Evolutionary conservation across 2,113 vertebrate genomes (phyloP).

Genomic region (Protobothrops mucrosquamatus): DNA sequence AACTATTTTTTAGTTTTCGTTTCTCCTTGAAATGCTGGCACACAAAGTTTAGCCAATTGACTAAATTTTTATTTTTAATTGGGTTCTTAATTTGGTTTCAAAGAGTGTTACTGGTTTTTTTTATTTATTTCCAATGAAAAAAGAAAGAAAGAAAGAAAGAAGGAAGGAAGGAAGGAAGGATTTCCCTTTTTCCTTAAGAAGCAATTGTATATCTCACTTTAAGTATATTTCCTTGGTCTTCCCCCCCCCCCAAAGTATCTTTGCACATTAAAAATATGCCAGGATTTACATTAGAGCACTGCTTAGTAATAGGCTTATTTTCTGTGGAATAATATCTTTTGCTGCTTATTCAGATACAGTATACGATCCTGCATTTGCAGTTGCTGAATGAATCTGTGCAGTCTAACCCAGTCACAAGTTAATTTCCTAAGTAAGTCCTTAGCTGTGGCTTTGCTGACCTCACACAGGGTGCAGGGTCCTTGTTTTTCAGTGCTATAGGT

Average conservation of each 20-base stretch:
- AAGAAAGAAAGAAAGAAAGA: not conserved
- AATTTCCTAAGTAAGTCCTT: not conserved
- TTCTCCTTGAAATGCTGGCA: not conserved
- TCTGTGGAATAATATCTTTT: not conserved
- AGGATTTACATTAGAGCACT: not conserved
- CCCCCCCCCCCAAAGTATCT: too few species aligned
- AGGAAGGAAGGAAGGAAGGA: too few species aligned
- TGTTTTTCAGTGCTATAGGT: not conserved
- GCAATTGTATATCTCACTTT: not conserved
- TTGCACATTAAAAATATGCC: not conserved
- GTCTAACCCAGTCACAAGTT: too few species aligned
- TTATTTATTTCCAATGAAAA: not conserved
- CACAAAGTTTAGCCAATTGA: not conserved
- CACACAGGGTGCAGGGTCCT: not conserved
- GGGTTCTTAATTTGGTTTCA: not conserved
- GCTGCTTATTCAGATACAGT: not conserved
- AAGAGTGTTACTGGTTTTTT: not conserved
- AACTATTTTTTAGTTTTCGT: not conserved
- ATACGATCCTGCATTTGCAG: too few species aligned
- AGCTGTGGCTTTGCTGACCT: not conserved
- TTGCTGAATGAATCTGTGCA: not conserved
- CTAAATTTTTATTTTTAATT: not conserved
- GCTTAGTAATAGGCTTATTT: not conserved
- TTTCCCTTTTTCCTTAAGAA: not conserved
- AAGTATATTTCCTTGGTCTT: not conserved